Evolutionary conservation across 2,888 invertebrate species (phyloP).

Genomic region (Ophion slaviceki): DNA sequence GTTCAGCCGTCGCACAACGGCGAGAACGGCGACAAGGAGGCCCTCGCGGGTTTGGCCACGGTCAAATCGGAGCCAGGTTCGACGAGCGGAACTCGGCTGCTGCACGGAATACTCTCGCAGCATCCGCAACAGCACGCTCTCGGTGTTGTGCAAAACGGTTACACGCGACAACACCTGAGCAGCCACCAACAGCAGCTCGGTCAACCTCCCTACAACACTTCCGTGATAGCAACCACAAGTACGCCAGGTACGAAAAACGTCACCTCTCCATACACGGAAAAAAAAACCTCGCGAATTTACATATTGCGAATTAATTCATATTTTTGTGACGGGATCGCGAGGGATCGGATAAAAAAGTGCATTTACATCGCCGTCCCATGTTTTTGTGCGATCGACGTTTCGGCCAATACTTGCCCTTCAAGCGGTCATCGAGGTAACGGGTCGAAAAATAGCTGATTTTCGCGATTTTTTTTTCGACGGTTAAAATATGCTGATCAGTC

Average conservation of each 20-base stretch:
- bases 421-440: too few species aligned
- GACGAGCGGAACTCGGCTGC: slow-evolving; percentile 82
- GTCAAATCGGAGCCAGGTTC: slow-evolving; percentile 81
- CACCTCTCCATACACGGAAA: not conserved
- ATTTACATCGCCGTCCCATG: not conserved
- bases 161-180: slow-evolving; percentile 80
- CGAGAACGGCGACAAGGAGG: slow-evolving; percentile 79
- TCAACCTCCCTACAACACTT: slow-evolving; percentile 86
- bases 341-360: not conserved
- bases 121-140: slow-evolving; percentile 85
- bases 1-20: slow-evolving; percentile 82
- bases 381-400: not conserved
- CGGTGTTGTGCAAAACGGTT: slow-evolving; percentile 81
- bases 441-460: too few species aligned
- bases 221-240: slow-evolving; percentile 83
- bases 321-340: not conserved
- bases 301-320: not conserved
- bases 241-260: slow-evolving; percentile 84
- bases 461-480: too few species aligned
- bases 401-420: not conserved
- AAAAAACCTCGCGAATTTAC: not conserved
- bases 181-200: slow-evolving; percentile 85
- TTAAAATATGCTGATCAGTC: too few species aligned
- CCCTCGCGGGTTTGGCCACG: slow-evolving; percentile 77
- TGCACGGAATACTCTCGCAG: slow-evolving; percentile 88